Evolutionary conservation across 2,888 invertebrate genomes (phyloP).

Genomic region (Polia nebulosa): DNA sequence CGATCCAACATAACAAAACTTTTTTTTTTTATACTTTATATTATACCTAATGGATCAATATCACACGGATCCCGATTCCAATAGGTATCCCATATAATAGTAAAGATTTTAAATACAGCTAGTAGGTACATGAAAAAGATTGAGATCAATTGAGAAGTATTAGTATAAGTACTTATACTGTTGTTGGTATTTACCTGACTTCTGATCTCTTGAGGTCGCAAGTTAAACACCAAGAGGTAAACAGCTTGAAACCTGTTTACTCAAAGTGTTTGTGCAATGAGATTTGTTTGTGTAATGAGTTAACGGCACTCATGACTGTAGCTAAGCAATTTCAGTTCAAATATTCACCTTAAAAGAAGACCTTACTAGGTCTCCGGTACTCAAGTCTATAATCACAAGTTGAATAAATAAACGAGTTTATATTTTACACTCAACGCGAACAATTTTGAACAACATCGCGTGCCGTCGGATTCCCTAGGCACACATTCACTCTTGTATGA

Average conservation of each 20-base stretch:
- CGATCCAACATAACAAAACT: too few relatives aligned
- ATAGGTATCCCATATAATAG: too few relatives aligned
- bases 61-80: too few relatives aligned
- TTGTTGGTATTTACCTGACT: constrained; percentile 8
- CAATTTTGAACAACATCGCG: constrained; percentile 60
- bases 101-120: too few relatives aligned
- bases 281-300: constrained; percentile 34
- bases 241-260: constrained; percentile 26
- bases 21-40: too few relatives aligned
- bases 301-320: background rate
- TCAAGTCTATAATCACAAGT: constrained; percentile 52
- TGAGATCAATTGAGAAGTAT: too few relatives aligned
- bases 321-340: background rate
- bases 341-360: constrained; percentile 17
- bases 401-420: constrained; percentile 62
- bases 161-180: background rate
- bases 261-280: constrained; percentile 25
- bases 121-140: too few relatives aligned
- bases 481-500: constrained; percentile 64
- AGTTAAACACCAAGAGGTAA: constrained; percentile 17
- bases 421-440: constrained; percentile 55
- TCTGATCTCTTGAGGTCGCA: constrained; percentile 13
- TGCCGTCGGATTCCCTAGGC: constrained; percentile 58
- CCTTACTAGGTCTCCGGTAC: constrained; percentile 14
- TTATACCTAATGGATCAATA: too few relatives aligned